Percentiles rank a stretch among this genome's conserved stretches.
Conservation (phyloP, 2,888 invertebrate species). For the Himalopsyche kuldschensis region DNA sequence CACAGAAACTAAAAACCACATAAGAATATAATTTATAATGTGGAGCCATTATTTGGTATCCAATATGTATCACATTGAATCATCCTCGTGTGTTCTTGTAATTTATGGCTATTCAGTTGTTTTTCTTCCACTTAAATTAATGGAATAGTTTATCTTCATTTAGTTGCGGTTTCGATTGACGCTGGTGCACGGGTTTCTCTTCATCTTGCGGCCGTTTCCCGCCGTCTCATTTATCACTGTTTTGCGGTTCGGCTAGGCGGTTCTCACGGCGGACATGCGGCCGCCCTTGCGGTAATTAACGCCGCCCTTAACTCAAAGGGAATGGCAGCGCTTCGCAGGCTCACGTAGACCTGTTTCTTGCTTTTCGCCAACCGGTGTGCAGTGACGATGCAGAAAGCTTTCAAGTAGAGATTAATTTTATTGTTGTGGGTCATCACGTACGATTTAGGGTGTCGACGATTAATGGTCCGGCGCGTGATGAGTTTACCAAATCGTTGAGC, state of each 20-base stretch:
- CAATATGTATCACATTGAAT: no score
- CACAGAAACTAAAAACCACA: no score
- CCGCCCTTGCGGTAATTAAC: constrained; percentile 21
- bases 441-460: constrained; percentile 8
- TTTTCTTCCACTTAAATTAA: not conserved
- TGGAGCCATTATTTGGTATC: no score
- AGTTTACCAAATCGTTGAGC: constrained; percentile 15
- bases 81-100: not conserved
- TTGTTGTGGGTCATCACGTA: constrained; percentile 17
- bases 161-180: constrained; percentile 6
- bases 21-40: no score
- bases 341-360: not conserved
- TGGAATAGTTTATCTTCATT: constrained; percentile 23
- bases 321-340: not conserved
- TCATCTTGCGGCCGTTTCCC: not conserved
- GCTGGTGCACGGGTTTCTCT: not conserved
- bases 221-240: constrained; percentile 28
- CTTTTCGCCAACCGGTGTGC: not conserved
- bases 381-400: constrained; percentile 29
- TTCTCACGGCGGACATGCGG: not conserved
- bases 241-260: constrained; percentile 4
- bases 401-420: constrained; percentile 21
- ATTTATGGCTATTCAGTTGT: not conserved
- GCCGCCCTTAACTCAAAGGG: constrained; percentile 4
- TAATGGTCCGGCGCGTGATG: constrained; percentile 27